Base-by-base conservation (phyloP, 2,113 vertebrate species). In the Actinemys pallida region DNA sequence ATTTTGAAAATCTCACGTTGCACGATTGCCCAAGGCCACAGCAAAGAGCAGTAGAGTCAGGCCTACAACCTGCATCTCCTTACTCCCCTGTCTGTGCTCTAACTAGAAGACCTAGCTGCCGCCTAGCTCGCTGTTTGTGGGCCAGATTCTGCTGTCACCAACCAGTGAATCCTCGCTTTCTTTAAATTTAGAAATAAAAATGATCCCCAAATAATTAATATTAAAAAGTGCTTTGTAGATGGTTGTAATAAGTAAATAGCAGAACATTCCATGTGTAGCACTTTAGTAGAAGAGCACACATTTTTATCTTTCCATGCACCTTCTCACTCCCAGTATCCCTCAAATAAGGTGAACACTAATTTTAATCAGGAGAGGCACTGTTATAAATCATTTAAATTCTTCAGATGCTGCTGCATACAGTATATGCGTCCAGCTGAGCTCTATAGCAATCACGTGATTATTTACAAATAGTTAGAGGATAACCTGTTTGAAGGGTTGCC, bases 101-200 rank as follows among this genome's bases (percentile, higher is more conserved):
- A 22, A 19, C 80, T 0, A 0, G 49, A 72, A 72, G 65, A 59
- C 24, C 47, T n/a, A 54, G 57, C 0, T 3, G n/a, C 8, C 0
- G 0, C 10, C 11, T 31, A 0, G 0, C 49, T 42, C 10, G 17
- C 56, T 75, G 35, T 31, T 56, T 11, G 35, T 27, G 57, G 22
- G 29, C 16, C 20, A 80, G 39, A 5, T 53, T 25, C 50, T 75
- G 14, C 22, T 49, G 52, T 80, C 1, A 0, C 35, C 25, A 75
- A 6, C 47, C 39, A 69, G 49, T n/a, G 62, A 25, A n/a, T 9
- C 45, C 24, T 39, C 12, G 7, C 3, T 62, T 88, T 42, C 57
- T 92, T 49, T 83, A 47, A 42, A 57, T 57, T 39, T 9, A 14
- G 56, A 72, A 72, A 72, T 22, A 39, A 75, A 92, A 86, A 59